A percentile compares a stretch with the other conserved stretches of the same genome.
Conservation (phyloP, 1,140 invertebrate genomes). For the Phthorimaea operculella region DNA sequence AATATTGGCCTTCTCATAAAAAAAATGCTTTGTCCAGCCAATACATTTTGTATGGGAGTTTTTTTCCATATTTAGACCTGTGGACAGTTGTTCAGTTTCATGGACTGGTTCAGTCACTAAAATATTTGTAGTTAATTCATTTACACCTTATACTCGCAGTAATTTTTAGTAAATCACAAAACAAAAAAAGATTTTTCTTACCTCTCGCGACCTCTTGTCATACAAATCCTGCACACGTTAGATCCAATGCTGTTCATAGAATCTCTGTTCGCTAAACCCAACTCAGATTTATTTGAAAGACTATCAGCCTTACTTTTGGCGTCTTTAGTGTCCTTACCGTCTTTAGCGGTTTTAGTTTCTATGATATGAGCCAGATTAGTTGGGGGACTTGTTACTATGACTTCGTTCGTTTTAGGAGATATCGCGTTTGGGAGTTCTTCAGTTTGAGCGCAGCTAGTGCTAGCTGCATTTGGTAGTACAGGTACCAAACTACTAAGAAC, state of each 20-base stretch:
- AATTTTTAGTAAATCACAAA: no score
- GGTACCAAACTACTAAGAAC: conserved; percentile 25
- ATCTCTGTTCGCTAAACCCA: conserved; percentile 38
- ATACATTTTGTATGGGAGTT: no score
- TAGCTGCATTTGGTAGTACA: conserved; percentile 23
- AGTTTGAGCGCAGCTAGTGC: conserved; percentile 22
- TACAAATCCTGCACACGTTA: conserved; percentile 62
- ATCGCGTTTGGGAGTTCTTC: neutral
- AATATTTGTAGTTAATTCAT: no score
- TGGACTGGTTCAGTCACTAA: no score
- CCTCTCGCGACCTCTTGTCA: conserved; percentile 61
- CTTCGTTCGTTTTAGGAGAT: conserved; percentile 28
- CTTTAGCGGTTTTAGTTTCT: conserved; percentile 33
- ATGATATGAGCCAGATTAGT: neutral
- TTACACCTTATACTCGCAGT: no score
- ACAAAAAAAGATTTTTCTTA: conserved; percentile 11
- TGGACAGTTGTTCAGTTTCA: no score
- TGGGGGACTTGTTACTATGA: conserved; percentile 22
- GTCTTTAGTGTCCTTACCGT: conserved; percentile 34
- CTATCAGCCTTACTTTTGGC: conserved; percentile 44
- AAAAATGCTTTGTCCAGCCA: no score
- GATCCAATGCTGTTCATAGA: conserved; percentile 59
- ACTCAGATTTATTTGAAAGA: conserved; percentile 46
- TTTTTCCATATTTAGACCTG: no score
- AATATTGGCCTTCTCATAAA: no score